A percentile compares a stretch with the other conserved stretches of the same genome.
phyloP scores from a whole-genome alignment of 2,113 vertebrate species.

The Corythornis cristatus region DNA sequence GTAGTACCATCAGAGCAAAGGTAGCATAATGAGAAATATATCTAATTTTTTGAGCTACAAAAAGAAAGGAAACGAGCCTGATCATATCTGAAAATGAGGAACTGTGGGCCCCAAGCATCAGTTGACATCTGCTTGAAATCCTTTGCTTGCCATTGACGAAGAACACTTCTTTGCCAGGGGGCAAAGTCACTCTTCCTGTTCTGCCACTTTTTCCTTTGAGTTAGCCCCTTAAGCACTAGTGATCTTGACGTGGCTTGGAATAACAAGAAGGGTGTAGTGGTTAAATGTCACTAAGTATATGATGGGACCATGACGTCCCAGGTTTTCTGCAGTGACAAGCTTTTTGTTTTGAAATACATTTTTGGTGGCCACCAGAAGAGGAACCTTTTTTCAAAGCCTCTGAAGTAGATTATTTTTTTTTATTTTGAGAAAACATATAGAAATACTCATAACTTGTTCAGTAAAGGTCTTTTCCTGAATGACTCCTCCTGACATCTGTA shows the following conservation, averaged over 20 bases:
- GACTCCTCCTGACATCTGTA: background rate
- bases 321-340: background rate
- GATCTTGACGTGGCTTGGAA: background rate
- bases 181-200: background rate
- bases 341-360: background rate
- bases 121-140: background rate
- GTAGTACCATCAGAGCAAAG: background rate
- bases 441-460: background rate
- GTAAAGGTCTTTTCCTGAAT: background rate
- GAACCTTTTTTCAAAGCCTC: background rate
- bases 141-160: background rate
- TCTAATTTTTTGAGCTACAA: background rate
- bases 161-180: background rate
- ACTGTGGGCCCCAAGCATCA: background rate
- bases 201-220: background rate
- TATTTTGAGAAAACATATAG: background rate
- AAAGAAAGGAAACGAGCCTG: background rate
- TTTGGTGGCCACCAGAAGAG: background rate
- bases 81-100: background rate
- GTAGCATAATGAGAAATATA: background rate
- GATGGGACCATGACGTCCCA: background rate
- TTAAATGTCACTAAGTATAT: background rate
- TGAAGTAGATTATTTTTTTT: background rate
- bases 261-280: background rate
- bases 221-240: background rate